Percentiles rank a stretch among this genome's conserved stretches.
Conservation (phyloP, 2,888 invertebrate species). For the Entomobrya proxima region DNA sequence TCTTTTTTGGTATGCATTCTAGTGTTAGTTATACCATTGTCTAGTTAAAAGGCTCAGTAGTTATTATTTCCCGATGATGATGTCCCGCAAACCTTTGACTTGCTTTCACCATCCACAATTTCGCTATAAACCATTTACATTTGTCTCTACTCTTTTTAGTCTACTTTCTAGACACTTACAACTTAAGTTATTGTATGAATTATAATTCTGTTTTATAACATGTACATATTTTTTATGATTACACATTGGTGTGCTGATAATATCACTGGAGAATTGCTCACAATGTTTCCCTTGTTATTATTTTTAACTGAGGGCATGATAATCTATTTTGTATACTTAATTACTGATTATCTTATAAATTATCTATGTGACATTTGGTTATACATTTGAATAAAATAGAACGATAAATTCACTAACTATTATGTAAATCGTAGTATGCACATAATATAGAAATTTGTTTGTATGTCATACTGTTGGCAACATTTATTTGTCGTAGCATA, state of each 20-base stretch:
- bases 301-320: constrained; percentile 2
- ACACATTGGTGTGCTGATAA: constrained; percentile 72
- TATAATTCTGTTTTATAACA: background rate
- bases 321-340: background rate
- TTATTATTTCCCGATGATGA: background rate
- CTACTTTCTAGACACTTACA: background rate
- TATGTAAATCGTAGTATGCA: constrained; percentile 60
- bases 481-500: constrained; percentile 57
- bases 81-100: background rate
- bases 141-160: background rate
- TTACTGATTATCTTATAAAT: constrained; percentile 37
- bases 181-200: constrained; percentile 9
- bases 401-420: too few relatives aligned
- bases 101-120: background rate
- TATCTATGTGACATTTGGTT: constrained; percentile 37
- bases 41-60: constrained; percentile 24
- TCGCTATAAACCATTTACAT: background rate
- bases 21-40: constrained; percentile 1
- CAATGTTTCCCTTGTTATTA: constrained; percentile 68
- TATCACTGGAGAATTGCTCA: constrained; percentile 74
- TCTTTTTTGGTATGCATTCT: constrained; percentile 23
- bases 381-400: constrained; percentile 34
- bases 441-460: constrained; percentile 63
- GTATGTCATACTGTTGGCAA: constrained; percentile 69
- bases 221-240: constrained; percentile 55